These are phyloP conservation scores for Macrotrachela quadricornifera DNA, from an alignment of 1,140 invertebrate genomes.

Conservation along the genomic window DNA sequence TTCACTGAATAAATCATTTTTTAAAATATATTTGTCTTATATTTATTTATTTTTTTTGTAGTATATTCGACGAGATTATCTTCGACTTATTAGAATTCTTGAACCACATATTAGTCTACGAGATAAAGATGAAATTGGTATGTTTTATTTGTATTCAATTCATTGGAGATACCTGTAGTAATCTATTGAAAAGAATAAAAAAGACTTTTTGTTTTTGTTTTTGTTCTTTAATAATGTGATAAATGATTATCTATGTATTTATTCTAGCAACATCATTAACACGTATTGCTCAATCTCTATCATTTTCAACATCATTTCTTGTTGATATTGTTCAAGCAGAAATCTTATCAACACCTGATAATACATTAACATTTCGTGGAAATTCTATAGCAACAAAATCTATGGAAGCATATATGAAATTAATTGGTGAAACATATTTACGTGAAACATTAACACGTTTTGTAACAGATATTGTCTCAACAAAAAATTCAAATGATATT, in stretches of 20 bases:
- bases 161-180: no score
- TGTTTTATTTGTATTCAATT: no score
- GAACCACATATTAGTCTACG: conserved; percentile 73
- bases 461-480: conserved; percentile 40
- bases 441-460: conserved; percentile 44
- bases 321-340: conserved; percentile 75
- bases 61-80: conserved; percentile 36
- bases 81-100: conserved; percentile 58
- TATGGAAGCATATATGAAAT: conserved; percentile 83
- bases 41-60: not conserved
- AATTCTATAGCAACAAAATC: conserved; percentile 88
- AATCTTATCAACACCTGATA: conserved; percentile 43
- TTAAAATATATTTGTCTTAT: no score
- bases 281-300: conserved; percentile 64
- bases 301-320: conserved; percentile 58
- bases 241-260: no score
- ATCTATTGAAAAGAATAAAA: no score
- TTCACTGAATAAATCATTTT: no score
- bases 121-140: conserved; percentile 41
- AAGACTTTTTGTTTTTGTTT: no score
- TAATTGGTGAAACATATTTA: conserved; percentile 55
- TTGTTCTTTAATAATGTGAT: no score
- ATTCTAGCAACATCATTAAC: conserved; percentile 58
- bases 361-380: conserved; percentile 36
- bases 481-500: conserved; percentile 31